phyloP scores from a whole-genome alignment of 64 coral and sea anemone species.

The Platygyra sinensis region DNA sequence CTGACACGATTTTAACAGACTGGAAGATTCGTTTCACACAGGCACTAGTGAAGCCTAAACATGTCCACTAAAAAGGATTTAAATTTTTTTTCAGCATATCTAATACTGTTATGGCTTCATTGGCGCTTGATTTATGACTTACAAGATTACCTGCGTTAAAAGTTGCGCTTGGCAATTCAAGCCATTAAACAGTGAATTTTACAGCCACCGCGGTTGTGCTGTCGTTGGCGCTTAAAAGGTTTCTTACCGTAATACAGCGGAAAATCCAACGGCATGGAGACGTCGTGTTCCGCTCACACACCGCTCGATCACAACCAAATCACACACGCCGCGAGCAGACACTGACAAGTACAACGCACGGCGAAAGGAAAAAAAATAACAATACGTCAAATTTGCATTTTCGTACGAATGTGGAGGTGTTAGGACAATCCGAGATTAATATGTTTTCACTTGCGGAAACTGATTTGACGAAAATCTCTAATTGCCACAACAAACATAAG shows the following conservation, averaged over 20 bases:
- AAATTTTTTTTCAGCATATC: background rate
- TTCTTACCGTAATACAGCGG: constrained; percentile 47
- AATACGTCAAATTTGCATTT: constrained; percentile 34
- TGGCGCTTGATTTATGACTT: background rate
- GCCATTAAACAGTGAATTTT: background rate
- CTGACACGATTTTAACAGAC: background rate
- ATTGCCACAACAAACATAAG: constrained; percentile 47
- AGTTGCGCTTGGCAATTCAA: background rate
- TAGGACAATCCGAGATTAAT: constrained; percentile 48
- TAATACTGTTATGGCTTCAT: constrained; percentile 2
- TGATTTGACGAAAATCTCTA: constrained; percentile 55
- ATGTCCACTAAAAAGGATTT: background rate
- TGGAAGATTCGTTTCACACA: background rate
- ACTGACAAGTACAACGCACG: constrained; percentile 7
- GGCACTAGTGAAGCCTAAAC: background rate
- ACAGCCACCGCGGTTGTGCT: background rate
- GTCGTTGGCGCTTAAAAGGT: background rate
- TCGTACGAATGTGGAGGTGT: constrained; percentile 30
- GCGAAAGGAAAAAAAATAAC: background rate
- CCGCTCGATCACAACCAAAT: background rate
- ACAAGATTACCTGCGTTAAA: background rate
- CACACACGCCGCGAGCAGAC: background rate
- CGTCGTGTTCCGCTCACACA: background rate
- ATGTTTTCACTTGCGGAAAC: constrained; percentile 33
- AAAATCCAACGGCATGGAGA: constrained; percentile 12